Conservation (phyloP, 2,113 vertebrate species). For the Corynorhinus townsendii region DNA sequence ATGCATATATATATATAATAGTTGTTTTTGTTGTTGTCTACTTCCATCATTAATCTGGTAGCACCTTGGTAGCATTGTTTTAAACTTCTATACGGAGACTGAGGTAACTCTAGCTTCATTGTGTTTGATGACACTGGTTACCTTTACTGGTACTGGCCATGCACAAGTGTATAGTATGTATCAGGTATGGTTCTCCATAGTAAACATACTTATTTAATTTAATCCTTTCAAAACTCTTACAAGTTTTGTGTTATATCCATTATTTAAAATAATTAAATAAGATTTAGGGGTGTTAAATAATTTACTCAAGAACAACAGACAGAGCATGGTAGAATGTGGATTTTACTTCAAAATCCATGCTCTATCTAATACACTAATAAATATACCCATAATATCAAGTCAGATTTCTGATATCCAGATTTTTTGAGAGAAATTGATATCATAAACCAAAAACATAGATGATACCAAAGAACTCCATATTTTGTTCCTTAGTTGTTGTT, state of each 20-base stretch:
- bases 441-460: not conserved
- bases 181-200: not conserved
- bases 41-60: not conserved
- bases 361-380: not conserved
- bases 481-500: not conserved
- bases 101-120: not conserved
- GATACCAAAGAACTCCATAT: not conserved
- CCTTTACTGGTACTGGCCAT: not conserved
- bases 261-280: not conserved
- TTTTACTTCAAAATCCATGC: not conserved
- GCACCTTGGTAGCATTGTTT: not conserved
- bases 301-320: not conserved
- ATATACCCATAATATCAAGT: not conserved
- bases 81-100: not conserved
- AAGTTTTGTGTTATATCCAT: not conserved
- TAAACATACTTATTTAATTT: not conserved
- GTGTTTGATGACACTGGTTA: not conserved
- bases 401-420: not conserved
- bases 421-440: not conserved
- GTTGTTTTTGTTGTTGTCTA: not conserved
- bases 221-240: not conserved
- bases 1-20: too few relatives aligned
- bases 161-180: not conserved
- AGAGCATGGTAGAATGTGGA: not conserved
- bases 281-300: not conserved